phyloP scores from a whole-genome alignment of 1,140 invertebrate species.

The Ylistrum balloti region DNA sequence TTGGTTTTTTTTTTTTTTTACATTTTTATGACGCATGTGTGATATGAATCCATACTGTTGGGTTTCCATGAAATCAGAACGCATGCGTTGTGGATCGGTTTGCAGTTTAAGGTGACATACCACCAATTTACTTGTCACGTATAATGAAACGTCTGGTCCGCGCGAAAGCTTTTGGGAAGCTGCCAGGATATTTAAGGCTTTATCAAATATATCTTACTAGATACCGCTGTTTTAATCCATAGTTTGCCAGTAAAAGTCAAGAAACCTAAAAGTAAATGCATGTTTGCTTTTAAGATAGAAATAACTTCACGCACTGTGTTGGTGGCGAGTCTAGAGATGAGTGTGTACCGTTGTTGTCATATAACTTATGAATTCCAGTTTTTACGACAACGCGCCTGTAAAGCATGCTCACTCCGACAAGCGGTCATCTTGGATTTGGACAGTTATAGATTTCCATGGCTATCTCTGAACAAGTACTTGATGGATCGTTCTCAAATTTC shows the following conservation, averaged over 20 bases:
- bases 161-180: constrained; percentile 6
- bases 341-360: neutral
- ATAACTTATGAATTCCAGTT: too few species aligned
- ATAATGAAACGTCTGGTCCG: neutral
- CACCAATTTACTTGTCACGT: neutral
- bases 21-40: too few species aligned
- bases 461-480: too few species aligned
- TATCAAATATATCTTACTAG: neutral
- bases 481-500: too few species aligned
- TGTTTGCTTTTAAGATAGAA: constrained; percentile 18
- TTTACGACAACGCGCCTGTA: too few species aligned
- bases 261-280: neutral
- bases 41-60: too few species aligned
- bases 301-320: neutral
- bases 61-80: neutral
- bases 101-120: neutral
- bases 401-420: too few species aligned
- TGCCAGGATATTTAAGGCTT: neutral
- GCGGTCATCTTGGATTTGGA: too few species aligned
- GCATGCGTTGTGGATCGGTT: neutral
- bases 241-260: neutral
- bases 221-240: neutral
- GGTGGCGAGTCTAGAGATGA: neutral
- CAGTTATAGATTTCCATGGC: too few species aligned
- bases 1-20: too few species aligned